A percentile compares a stretch with the other conserved stretches of the same genome.
These are phyloP conservation scores for Campaea margaritaria DNA, from an alignment of 2,888 invertebrate species.

Conservation along the genomic window DNA sequence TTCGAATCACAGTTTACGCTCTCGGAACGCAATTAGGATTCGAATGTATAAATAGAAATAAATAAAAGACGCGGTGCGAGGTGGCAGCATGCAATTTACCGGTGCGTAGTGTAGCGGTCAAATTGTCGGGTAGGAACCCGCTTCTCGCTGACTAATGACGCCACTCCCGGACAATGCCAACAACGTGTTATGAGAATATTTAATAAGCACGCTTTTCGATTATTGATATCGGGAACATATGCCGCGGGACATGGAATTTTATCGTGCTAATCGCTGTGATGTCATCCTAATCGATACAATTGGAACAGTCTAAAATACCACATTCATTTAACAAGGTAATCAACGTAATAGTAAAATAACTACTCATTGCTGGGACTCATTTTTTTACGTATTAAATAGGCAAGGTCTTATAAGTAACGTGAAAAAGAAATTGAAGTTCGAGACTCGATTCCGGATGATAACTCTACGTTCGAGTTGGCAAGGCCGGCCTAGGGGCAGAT, in stretches of 20 bases:
- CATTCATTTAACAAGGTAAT: not conserved
- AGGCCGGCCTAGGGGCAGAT: slow-evolving; percentile 30
- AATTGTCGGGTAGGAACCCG: slow-evolving; percentile 74
- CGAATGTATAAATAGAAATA: slow-evolving; percentile 82
- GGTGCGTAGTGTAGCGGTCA: slow-evolving; percentile 65
- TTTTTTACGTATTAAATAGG: no score
- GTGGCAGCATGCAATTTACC: slow-evolving; percentile 81
- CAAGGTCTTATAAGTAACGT: no score
- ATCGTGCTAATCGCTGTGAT: slow-evolving; percentile 6
- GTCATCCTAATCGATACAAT: slow-evolving; percentile 7
- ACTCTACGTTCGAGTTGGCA: slow-evolving; percentile 27
- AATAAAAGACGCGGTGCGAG: slow-evolving; percentile 77
- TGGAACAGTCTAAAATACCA: not conserved
- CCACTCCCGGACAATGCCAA: slow-evolving; percentile 66
- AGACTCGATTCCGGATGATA: not conserved
- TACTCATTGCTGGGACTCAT: no score
- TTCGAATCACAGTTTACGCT: slow-evolving; percentile 74
- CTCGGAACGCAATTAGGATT: slow-evolving; percentile 75
- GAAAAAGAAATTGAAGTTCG: not conserved
- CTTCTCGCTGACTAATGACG: slow-evolving; percentile 81
- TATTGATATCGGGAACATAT: slow-evolving; percentile 71
- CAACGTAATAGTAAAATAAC: no score
- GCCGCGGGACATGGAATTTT: slow-evolving; percentile 53
- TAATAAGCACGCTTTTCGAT: slow-evolving; percentile 70
- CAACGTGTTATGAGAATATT: slow-evolving; percentile 70